Base-by-base conservation (phyloP, 2,888 invertebrate genomes). In the Lasioglossum calceatum region DNA sequence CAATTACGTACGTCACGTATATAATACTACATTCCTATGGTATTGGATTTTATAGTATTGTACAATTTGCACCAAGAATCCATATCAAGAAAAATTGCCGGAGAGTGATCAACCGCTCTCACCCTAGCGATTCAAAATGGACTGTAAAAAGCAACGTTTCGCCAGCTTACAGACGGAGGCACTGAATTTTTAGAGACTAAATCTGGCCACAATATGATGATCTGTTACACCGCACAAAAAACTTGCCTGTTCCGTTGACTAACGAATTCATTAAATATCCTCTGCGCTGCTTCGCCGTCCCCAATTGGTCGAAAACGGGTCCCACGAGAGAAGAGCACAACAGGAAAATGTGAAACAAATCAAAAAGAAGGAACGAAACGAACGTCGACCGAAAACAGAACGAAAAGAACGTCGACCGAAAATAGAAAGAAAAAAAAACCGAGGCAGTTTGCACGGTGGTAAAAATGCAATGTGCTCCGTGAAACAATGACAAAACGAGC, bases 211-310 rank as follows among this genome's bases (percentile, higher is more conserved):
- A 58, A 12, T 12, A 58, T n/a, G n/a, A n/a, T n/a, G 3, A 54
- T 54, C 54, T 8, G 7, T 4, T 42, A n/a, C 32, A 50, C 0
- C 16, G 2, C 27, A 39, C 39, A 16, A 78, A 67, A 67, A 50
- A 89, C 90, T 90, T 90, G 80, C 91, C 88, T 90, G 84, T 81
- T 14, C 36, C 32, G 70, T 87, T 86, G 82, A 82, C 44, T 79
- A 82, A 42, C 44, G 89, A 84, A 87, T 36, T 81, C 90, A 90
- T 90, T 77, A 90, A 90, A 82, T 87, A 80, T 86, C 71, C 84
- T 79, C 73, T 61, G 70, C 47, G 71, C 23, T 44, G 14, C 36
- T 50, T 70, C 0, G 14, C 44, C 73, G n/a, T 73, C 23, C n/a
- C 71, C 79, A 54, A 47, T 67, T 12, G 50, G n/a, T 70, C 70